These are phyloP conservation scores for Drosophila paramelanica DNA, from an alignment of 2,888 invertebrate genomes.

Conservation along the genomic window DNA sequence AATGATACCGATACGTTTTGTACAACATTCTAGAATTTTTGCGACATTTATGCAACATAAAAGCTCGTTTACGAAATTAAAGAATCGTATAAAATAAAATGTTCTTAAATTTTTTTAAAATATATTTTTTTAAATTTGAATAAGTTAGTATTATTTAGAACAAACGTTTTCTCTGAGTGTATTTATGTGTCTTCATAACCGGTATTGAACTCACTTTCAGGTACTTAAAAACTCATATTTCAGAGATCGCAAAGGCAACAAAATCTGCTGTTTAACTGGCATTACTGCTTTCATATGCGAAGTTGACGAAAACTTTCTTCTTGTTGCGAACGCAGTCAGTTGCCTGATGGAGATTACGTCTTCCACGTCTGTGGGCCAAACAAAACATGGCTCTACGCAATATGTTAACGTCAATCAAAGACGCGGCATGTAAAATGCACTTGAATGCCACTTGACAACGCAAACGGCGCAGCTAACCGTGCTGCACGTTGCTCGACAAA, in stretches of 20 bases:
- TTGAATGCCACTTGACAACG: conserved; percentile 73
- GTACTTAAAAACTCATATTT: background rate
- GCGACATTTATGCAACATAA: too few species aligned
- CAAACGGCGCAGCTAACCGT: conserved; percentile 48
- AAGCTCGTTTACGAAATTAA: too few species aligned
- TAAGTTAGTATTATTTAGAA: too few species aligned
- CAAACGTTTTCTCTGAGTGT: background rate
- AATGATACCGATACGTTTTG: too few species aligned
- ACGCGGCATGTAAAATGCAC: conserved; percentile 62
- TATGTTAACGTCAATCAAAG: conserved; percentile 69
- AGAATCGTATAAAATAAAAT: too few species aligned
- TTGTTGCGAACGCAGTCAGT: conserved; percentile 20
- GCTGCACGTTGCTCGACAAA: conserved; percentile 42
- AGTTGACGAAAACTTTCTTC: conserved; percentile 29
- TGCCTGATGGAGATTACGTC: conserved; percentile 13
- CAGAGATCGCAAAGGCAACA: conserved; percentile 15
- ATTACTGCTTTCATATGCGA: conserved; percentile 15
- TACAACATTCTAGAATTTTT: too few species aligned
- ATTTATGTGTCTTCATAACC: background rate
- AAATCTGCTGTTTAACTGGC: background rate
- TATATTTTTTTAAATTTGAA: too few species aligned
- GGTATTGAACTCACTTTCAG: conserved; percentile 1
- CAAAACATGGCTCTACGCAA: conserved; percentile 18
- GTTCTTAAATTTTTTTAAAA: too few species aligned
- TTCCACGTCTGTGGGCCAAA: conserved; percentile 2